Conservation (phyloP, 2,797 vertebrate genomes). For the Clamator glandarius region DNA sequence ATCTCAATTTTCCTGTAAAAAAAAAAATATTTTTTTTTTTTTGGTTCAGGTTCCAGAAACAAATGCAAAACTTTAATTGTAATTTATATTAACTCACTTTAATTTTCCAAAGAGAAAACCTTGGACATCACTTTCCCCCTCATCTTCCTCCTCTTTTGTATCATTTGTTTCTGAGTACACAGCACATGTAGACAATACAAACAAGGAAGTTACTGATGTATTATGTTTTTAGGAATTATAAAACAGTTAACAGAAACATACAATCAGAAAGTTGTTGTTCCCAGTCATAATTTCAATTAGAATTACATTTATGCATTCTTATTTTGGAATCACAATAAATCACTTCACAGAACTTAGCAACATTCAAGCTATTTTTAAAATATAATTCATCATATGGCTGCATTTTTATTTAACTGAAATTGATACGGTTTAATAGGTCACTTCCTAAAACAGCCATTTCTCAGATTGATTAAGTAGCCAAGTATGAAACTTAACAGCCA, state of each 20-base stretch:
- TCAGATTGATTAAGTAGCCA: neutral
- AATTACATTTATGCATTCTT: neutral
- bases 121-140: constrained; percentile 86
- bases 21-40: neutral
- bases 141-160: constrained; percentile 73
- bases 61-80: neutral
- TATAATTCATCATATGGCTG: neutral
- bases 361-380: neutral
- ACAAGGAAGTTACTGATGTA: neutral
- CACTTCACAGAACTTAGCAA: neutral
- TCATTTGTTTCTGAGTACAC: constrained; percentile 82
- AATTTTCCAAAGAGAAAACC: constrained; percentile 93
- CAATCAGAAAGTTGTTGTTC: neutral
- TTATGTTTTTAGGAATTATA: neutral
- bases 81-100: constrained; percentile 83
- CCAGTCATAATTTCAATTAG: neutral
- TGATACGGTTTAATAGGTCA: neutral
- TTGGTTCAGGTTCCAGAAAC: neutral
- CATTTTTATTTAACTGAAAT: neutral
- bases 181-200: neutral
- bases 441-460: neutral
- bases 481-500: neutral
- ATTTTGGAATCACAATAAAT: neutral
- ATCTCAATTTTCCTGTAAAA: neutral
- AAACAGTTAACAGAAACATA: neutral